Conservation (phyloP, 2,113 vertebrate genomes). For the Chaetops frenatus region DNA sequence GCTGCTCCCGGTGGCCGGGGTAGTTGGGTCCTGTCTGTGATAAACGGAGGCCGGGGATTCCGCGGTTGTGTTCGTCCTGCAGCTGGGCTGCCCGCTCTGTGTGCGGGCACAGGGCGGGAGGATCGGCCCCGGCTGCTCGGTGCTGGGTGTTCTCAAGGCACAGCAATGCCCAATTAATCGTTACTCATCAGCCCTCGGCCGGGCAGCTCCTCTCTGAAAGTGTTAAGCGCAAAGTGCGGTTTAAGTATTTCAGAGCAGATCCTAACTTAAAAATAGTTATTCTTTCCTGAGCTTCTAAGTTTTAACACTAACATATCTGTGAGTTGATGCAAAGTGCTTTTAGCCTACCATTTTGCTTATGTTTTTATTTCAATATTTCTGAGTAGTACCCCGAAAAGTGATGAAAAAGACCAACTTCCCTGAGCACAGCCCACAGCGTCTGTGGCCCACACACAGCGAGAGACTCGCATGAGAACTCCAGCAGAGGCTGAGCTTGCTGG, state of each 20-base stretch:
- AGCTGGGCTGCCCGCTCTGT: fast-evolving
- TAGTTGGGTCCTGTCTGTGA: fast-evolving
- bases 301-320: not conserved
- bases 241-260: not conserved
- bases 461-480: fast-evolving
- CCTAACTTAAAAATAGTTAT: not conserved
- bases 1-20: not conserved
- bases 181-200: not conserved
- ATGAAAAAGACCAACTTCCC: not conserved
- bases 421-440: fast-evolving
- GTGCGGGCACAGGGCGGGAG: not conserved
- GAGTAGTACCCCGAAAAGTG: not conserved
- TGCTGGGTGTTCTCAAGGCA: not conserved
- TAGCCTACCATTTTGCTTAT: fast-evolving
- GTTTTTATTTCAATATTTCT: not conserved
- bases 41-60: fast-evolving
- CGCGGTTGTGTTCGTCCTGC: fast-evolving
- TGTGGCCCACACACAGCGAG: fast-evolving
- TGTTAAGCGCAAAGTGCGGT: fast-evolving
- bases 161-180: fast-evolving
- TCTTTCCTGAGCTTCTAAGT: not conserved
- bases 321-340: not conserved
- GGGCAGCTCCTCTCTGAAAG: fast-evolving
- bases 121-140: not conserved
- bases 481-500: not conserved